Conservation (phyloP, 2,113 vertebrate species). For the Macquaria australasica region DNA sequence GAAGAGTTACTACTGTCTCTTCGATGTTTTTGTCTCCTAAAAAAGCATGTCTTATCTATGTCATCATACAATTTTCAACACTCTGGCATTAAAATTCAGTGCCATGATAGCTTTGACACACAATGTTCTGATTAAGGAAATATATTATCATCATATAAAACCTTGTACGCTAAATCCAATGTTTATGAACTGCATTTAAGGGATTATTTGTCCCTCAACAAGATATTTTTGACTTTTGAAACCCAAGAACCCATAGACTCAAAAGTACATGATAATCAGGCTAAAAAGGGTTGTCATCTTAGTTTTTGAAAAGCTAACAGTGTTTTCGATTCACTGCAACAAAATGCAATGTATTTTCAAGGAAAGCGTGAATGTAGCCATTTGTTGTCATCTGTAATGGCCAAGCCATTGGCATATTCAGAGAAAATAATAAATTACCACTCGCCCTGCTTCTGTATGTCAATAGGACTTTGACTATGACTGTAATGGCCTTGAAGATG, state of each 20-base stretch:
- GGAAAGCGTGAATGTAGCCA: not conserved
- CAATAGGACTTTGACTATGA: conserved; percentile 17
- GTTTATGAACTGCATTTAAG: not conserved
- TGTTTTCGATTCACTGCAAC: not conserved
- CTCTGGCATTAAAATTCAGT: not conserved
- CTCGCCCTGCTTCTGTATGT: not conserved
- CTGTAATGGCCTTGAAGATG: conserved; percentile 21
- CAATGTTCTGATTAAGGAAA: not conserved
- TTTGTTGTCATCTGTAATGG: not conserved
- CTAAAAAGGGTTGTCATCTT: not conserved
- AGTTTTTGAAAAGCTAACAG: not conserved
- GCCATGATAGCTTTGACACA: not conserved
- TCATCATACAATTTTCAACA: not conserved
- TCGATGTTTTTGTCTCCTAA: not conserved
- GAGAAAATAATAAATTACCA: conserved; percentile 14
- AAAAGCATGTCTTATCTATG: not conserved
- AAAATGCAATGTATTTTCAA: not conserved
- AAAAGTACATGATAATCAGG: not conserved
- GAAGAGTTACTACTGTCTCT: not conserved
- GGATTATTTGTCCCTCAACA: not conserved
- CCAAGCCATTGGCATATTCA: not conserved
- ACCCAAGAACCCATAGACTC: not conserved
- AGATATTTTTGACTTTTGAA: not conserved
- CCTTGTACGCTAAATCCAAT: not conserved
- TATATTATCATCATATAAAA: not conserved